A percentile compares a stretch with the other conserved stretches of the same genome.
Evolutionary conservation across 1,140 invertebrate species (phyloP).

Genomic region (Drosophila aff.): DNA sequence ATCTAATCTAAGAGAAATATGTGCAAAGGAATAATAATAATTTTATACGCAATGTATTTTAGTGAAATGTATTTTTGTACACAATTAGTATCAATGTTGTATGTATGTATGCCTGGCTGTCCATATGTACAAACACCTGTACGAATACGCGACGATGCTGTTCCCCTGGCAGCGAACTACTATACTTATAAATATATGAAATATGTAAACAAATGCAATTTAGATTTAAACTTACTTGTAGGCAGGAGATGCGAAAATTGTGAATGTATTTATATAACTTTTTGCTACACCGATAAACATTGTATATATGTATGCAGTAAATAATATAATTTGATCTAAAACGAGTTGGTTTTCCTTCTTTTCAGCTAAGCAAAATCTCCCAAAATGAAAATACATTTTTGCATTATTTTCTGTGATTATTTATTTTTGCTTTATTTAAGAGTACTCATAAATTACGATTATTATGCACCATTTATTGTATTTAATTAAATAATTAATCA

Average conservation of each 20-base stretch:
- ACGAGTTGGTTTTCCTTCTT: neutral
- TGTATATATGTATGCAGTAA: conserved; percentile 53
- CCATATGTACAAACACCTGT: conserved; percentile 40
- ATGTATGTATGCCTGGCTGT: conserved; percentile 35
- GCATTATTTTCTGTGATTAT: conserved; percentile 21
- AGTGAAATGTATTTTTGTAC: conserved; percentile 83
- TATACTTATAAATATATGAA: conserved; percentile 49
- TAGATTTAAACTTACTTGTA: conserved; percentile 28
- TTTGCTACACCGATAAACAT: conserved; percentile 61
- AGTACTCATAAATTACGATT: conserved; percentile 58
- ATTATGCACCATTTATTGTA: conserved; percentile 76
- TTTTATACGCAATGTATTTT: conserved; percentile 79
- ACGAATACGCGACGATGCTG: conserved; percentile 28
- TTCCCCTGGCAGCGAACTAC: conserved; percentile 32
- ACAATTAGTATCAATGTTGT: conserved; percentile 61
- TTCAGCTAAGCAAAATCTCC: neutral
- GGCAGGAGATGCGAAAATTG: conserved; percentile 17
- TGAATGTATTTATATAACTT: conserved; percentile 61
- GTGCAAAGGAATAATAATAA: conserved; percentile 70
- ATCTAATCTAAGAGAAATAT: conserved; percentile 62
- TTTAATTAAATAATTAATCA: conserved; percentile 68
- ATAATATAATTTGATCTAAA: conserved; percentile 55
- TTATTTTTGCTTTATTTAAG: conserved; percentile 41
- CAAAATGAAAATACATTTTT: neutral
- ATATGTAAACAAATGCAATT: conserved; percentile 47